phyloP scores from a whole-genome alignment of 1,140 invertebrate genomes.

The Drosophila sechellia region DNA sequence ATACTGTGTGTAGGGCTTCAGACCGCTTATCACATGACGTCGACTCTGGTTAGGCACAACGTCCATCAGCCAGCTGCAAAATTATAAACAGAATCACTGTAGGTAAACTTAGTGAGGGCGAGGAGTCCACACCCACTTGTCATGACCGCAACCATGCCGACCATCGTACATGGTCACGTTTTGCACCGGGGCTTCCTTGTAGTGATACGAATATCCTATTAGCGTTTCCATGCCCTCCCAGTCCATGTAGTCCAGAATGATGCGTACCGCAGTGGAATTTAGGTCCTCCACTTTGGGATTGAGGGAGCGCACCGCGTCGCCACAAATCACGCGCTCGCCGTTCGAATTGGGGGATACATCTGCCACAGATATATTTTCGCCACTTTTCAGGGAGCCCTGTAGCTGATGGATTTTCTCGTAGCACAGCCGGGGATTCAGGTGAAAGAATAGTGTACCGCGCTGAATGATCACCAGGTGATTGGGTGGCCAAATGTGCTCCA shows the following conservation, averaged over 20 bases:
- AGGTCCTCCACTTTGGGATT: slow-evolving; percentile 51
- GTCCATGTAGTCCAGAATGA: slow-evolving; percentile 87
- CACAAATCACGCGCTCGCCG: slow-evolving; percentile 94
- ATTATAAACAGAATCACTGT: background rate
- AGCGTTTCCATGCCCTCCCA: slow-evolving; percentile 88
- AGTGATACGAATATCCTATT: slow-evolving; percentile 91
- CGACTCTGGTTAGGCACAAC: slow-evolving; percentile 48
- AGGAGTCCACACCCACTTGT: slow-evolving; percentile 73
- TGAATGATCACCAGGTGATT: slow-evolving; percentile 86
- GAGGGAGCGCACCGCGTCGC: slow-evolving; percentile 21
- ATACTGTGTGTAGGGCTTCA: slow-evolving; percentile 94
- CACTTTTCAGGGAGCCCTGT: slow-evolving; percentile 42
- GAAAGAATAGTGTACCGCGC: slow-evolving; percentile 92
- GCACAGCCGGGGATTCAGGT: slow-evolving; percentile 97
- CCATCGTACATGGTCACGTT: slow-evolving; percentile 92
- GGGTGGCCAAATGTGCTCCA: slow-evolving; percentile 95
- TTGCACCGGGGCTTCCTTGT: slow-evolving; percentile 87
- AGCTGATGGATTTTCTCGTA: slow-evolving; percentile 89
- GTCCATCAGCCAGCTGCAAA: slow-evolving; percentile 84
- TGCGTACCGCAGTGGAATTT: slow-evolving; percentile 85
- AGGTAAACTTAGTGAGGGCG: background rate
- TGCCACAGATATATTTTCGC: slow-evolving; percentile 86
- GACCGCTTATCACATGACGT: slow-evolving; percentile 86
- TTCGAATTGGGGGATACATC: slow-evolving; percentile 95
- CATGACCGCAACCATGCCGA: slow-evolving; percentile 91